Evolutionary conservation across 2,888 invertebrate genomes (phyloP), one percentile per base, ranked within the genome.

Genomic region (Notocelia uddmanniana): DNA sequence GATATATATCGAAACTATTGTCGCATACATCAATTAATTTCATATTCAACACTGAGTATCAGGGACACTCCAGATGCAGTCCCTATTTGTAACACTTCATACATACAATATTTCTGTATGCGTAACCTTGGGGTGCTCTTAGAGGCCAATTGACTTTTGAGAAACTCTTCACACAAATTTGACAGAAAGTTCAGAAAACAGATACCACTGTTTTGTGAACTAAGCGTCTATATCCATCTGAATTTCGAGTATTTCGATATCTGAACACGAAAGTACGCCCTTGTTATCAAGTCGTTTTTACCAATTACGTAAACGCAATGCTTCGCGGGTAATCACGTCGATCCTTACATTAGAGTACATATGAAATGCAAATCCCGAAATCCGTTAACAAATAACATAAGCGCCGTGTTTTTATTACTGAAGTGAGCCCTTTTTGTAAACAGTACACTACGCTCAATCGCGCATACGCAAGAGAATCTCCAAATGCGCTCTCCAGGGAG

Each of bases 401-500:
- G 55, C 13, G 26, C 6, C 26, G 11, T 2, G 55, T 9, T 15
- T 55, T 31, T 55, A 0, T 26, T 6, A 55, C 8, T 6, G 9
- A 55, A 26, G 6, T 26, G 6, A n/a, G 26, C n/a, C 55, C 23
- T n/a, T 26, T 8, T 26, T 45, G 26, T n/a, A 55, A 26, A 26
- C 9, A 50, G 2, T 11, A 3, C 55, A 55, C 55, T 26, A 55
- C 55, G 55, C 26, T 8, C 26, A 26, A 15, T 26, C 52, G 21
- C 52, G 6, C 23, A 52, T 5, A 5, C 55, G 2, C 26, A n/a
- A n/a, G 26, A 13, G 54, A 26, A 55, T n/a, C 55, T 15, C 55
- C 55, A 55, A 26, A 26, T 55, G 52, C 55, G 55, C 23, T 23
- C 23, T 54, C 54, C 54, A 26, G 55, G n/a, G 45, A n/a, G n/a